phyloP scores from a whole-genome alignment of 2,113 vertebrate genomes.

The Elachura formosa region DNA sequence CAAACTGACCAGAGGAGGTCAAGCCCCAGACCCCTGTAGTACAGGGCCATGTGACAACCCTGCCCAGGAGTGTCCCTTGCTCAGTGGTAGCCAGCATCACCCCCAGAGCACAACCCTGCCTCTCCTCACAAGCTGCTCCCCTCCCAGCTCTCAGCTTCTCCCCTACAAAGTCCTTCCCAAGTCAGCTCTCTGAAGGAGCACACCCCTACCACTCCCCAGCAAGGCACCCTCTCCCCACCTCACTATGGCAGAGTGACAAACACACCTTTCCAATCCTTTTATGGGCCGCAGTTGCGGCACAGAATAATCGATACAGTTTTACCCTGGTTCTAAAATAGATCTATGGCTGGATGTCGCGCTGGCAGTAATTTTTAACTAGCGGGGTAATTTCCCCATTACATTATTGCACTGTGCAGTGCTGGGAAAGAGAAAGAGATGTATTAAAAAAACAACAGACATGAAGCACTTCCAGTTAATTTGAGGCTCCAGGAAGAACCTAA shows the following conservation, averaged over 20 bases:
- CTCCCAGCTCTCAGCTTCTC: background rate
- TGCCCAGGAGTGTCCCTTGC: background rate
- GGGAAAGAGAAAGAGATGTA: constrained; percentile 53
- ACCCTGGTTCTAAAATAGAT: constrained; percentile 65
- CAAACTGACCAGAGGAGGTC: background rate
- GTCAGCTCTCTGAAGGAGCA: background rate
- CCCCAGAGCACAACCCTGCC: too few species aligned
- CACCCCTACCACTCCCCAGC: background rate
- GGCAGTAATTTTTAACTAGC: constrained; percentile 66
- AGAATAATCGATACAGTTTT: constrained; percentile 46
- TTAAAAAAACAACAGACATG: constrained; percentile 42
- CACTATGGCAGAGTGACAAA: constrained; percentile 1
- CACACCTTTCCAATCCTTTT: constrained; percentile 44
- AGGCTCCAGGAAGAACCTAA: constrained; percentile 49
- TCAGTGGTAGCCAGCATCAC: background rate
- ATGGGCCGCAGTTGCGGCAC: background rate
- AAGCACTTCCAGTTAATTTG: constrained; percentile 62
- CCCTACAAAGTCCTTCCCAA: background rate
- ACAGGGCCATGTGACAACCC: fast-evolving
- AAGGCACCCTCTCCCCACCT: background rate
- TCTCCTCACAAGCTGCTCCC: fast-evolving
- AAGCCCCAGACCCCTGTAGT: background rate
- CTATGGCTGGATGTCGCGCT: constrained; percentile 20
- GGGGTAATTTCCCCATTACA: constrained; percentile 65
- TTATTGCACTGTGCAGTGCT: constrained; percentile 49